phyloP scores from a whole-genome alignment of 2,113 vertebrate genomes.

The Calyptommatus sinebrachiatus region DNA sequence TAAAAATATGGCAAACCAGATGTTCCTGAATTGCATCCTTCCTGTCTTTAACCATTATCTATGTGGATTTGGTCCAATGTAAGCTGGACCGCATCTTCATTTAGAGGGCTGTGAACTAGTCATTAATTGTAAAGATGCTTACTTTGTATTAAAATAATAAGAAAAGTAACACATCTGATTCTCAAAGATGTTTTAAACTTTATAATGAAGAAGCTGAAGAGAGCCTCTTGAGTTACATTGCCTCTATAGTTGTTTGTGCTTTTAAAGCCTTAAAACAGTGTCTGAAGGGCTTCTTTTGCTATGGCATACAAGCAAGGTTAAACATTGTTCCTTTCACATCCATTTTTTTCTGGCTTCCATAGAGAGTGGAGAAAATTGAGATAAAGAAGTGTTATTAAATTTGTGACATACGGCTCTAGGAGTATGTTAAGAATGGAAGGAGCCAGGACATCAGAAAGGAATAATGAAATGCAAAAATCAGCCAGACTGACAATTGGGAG shows the following conservation, averaged over 20 bases:
- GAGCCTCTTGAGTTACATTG: conserved; percentile 34
- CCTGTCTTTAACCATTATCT: neutral
- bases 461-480: conserved; percentile 92
- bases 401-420: conserved; percentile 71
- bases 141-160: conserved; percentile 24
- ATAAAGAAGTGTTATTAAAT: conserved; percentile 83
- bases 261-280: conserved; percentile 65
- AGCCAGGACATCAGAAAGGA: conserved; percentile 79
- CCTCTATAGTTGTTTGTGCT: conserved; percentile 52
- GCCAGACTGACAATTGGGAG: conserved; percentile 85
- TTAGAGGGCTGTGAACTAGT: neutral
- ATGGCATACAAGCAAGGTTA: conserved; percentile 56
- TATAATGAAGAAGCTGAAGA: conserved; percentile 32
- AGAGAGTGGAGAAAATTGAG: conserved; percentile 74
- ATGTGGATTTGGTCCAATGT: neutral
- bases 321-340: conserved; percentile 66
- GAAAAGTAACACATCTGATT: conserved; percentile 14
- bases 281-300: conserved; percentile 48
- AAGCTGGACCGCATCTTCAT: neutral
- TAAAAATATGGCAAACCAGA: neutral
- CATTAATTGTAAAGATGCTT: no score
- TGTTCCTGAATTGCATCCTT: neutral
- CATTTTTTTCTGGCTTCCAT: conserved; percentile 70
- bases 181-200: conserved; percentile 25
- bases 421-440: conserved; percentile 70